Base-by-base conservation (phyloP, 2,113 vertebrate species). In the Etheostoma cragini region DNA sequence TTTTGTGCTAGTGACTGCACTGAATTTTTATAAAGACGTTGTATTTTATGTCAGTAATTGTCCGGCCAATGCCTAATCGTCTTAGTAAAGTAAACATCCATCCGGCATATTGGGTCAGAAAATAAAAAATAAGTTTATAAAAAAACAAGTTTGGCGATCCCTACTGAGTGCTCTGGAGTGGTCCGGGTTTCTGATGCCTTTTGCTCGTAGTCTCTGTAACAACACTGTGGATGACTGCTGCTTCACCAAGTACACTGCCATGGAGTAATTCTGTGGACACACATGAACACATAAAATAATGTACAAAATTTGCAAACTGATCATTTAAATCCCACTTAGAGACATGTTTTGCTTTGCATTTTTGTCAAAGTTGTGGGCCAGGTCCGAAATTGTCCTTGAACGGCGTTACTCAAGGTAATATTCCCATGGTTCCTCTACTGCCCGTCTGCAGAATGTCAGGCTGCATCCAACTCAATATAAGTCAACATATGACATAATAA, bases 181-280 rank as follows among this genome's bases (percentile, higher is more conserved):
- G 94, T 99, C 98, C 5, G 98, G 98, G 93, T 99, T 99, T 91
- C 98, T 95, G 92, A 99, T 99, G 80, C 98, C 98, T 95, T 99
- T 99, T 33, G 96, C 96, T 84, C 97, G 96, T 90, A 99, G 96
- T 92, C 98, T 96, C 95, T 99, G 98, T 90, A 99, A 91, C 86
- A 99, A 94, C 76, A 98, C 96, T 14, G 98, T 96, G 72, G 98
- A 99, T 26, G 98, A 97, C 92, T 99, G 96, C 94, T 99, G 97
- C 94, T 98, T 99, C 87, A 99, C 98, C 87, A 99, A 94, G 93
- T 99, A 99, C 42, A 99, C 98, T 5, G 98, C 98, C 98, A 99
- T 96, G 74, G 98, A 99, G 94, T 98, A 99, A 93, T 96, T 98
- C 98, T 99, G 94, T 42, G 66, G 52, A 89, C 60, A 86, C 57